These are phyloP conservation scores for Mus spretus DNA, from an alignment of 2,797 vertebrate genomes.

Conservation along the genomic window DNA sequence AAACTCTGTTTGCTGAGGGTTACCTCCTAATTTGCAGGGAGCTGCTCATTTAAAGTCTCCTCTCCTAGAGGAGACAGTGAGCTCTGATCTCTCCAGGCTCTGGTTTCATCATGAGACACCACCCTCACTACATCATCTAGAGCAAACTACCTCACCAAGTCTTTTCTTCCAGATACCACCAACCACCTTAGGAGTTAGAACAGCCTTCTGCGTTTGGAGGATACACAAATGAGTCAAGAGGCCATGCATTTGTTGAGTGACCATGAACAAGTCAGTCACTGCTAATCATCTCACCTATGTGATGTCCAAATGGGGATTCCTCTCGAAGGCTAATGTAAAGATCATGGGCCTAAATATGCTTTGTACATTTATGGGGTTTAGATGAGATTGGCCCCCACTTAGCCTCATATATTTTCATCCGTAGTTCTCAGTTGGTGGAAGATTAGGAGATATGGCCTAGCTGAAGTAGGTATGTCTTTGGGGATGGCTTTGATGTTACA, in stretches of 20 bases:
- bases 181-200: background rate
- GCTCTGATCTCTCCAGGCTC: background rate
- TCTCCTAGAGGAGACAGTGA: background rate
- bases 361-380: background rate
- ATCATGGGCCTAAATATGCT: background rate
- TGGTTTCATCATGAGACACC: background rate
- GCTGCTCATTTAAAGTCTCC: background rate
- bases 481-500: background rate
- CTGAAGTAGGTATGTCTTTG: background rate
- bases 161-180: background rate
- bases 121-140: background rate
- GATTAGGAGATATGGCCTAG: background rate
- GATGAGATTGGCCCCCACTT: background rate
- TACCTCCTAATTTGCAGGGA: background rate
- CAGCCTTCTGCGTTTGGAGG: background rate
- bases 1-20: background rate
- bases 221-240: background rate
- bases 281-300: no score
- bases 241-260: background rate
- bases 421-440: no score
- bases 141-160: background rate
- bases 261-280: background rate
- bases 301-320: background rate
- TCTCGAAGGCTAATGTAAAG: background rate
- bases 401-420: background rate